phyloP scores from a whole-genome alignment of 2,797 vertebrate species.

The Zalophus californianus region DNA sequence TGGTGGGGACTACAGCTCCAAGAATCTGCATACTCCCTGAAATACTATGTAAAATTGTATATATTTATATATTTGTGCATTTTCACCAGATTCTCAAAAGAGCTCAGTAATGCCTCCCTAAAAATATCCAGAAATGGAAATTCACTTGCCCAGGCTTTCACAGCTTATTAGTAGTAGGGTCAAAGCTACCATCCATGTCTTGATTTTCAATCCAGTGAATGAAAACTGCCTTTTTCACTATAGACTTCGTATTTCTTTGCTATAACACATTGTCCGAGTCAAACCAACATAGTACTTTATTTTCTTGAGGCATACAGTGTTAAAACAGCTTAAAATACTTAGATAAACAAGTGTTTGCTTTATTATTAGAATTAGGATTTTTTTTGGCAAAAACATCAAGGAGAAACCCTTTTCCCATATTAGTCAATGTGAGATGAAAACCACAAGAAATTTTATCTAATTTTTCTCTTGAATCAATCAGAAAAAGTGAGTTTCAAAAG shows the following conservation, averaged over 20 bases:
- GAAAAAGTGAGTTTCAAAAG: constrained; percentile 34
- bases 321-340: constrained; percentile 7
- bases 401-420: not conserved
- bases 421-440: constrained; percentile 29
- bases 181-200: not conserved
- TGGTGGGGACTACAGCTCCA: not conserved
- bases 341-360: not conserved
- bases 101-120: not conserved
- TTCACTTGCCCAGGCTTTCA: not conserved
- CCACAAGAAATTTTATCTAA: not conserved
- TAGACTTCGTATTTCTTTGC: not conserved
- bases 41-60: not conserved
- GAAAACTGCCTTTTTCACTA: not conserved
- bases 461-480: not conserved
- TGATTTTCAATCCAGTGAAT: not conserved
- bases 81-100: not conserved
- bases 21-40: not conserved
- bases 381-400: not conserved
- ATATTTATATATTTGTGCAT: not conserved
- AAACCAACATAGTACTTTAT: not conserved
- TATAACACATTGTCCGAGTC: not conserved
- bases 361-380: not conserved
- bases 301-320: not conserved
- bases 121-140: constrained; percentile 12
- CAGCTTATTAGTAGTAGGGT: not conserved